phyloP scores from a whole-genome alignment of 1,140 invertebrate genomes.

The Phymastichus coffea region DNA sequence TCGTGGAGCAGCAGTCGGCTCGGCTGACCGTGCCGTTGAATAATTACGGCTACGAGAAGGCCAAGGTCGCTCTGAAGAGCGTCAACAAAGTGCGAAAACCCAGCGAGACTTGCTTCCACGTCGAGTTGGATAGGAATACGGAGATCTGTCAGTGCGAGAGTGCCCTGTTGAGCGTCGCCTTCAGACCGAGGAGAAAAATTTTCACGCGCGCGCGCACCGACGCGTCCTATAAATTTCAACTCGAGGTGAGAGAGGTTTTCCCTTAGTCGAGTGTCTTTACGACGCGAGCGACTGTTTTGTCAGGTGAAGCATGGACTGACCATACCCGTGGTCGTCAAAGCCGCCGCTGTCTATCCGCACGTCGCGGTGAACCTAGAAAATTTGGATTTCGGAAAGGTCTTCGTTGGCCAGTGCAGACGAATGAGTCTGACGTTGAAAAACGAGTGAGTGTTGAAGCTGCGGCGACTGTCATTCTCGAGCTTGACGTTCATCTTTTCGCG shows the following conservation, averaged over 20 bases:
- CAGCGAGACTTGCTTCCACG: slow-evolving; percentile 34
- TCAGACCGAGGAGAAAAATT: slow-evolving; percentile 32
- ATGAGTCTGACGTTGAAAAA: slow-evolving; percentile 48
- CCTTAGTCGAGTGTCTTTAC: too few species aligned
- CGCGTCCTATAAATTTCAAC: slow-evolving; percentile 37
- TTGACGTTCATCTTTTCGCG: not conserved
- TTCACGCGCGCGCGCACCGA: slow-evolving; percentile 30
- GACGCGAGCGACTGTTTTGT: not conserved
- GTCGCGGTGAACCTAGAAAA: slow-evolving; percentile 32
- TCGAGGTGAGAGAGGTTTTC: slow-evolving; percentile 37
- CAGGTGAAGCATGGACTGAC: slow-evolving; percentile 43
- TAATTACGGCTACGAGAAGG: slow-evolving; percentile 48
- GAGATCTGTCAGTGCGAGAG: slow-evolving; percentile 30
- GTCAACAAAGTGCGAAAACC: slow-evolving; percentile 16
- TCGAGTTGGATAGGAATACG: slow-evolving; percentile 36
- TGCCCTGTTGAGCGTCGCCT: slow-evolving; percentile 32
- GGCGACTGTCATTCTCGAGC: not conserved
- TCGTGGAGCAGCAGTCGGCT: slow-evolving; percentile 38
- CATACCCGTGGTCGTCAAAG: slow-evolving; percentile 46
- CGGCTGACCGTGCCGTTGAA: slow-evolving; percentile 37
- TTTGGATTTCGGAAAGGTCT: slow-evolving; percentile 50
- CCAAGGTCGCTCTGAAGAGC: slow-evolving; percentile 35
- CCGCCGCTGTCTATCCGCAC: slow-evolving; percentile 45
- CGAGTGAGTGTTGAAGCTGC: too few species aligned
- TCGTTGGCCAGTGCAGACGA: slow-evolving; percentile 46